Conservation (phyloP, 2,113 vertebrate genomes). For the Fregata magnificens region DNA sequence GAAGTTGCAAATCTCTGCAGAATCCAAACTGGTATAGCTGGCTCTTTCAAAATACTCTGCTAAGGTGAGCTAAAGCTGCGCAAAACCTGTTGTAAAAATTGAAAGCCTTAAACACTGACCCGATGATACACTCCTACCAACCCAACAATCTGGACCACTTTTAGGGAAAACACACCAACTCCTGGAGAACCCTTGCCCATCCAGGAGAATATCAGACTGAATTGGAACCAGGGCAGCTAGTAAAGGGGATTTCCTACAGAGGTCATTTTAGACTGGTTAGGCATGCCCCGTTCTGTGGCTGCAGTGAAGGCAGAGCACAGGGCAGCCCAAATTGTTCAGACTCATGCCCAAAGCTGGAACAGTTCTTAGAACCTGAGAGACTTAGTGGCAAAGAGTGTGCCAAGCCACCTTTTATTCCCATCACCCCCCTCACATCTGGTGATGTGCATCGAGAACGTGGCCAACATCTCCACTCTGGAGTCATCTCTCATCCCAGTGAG, state of each 20-base stretch:
- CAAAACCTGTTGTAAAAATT: neutral
- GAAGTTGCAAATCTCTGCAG: neutral
- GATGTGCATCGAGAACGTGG: accelerated
- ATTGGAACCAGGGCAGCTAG: neutral
- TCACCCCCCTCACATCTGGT: accelerated
- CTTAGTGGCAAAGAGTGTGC: neutral
- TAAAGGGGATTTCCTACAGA: neutral
- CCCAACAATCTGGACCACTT: neutral
- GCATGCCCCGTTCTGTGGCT: accelerated
- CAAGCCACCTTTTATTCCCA: neutral
- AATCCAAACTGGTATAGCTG: neutral
- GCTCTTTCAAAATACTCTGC: neutral
- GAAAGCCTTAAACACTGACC: neutral
- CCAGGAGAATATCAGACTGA: neutral
- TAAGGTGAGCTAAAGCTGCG: neutral
- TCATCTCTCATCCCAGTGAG: neutral
- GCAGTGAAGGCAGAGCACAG: neutral
- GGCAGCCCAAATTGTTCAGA: neutral
- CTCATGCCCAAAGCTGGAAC: neutral
- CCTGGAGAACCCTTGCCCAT: neutral
- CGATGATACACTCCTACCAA: neutral
- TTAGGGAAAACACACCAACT: neutral
- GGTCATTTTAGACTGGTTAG: neutral
- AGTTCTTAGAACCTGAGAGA: neutral
- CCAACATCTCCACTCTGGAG: neutral